Evolutionary conservation across 2,113 vertebrate species (phyloP).

Genomic region (Clarias batrachus): DNA sequence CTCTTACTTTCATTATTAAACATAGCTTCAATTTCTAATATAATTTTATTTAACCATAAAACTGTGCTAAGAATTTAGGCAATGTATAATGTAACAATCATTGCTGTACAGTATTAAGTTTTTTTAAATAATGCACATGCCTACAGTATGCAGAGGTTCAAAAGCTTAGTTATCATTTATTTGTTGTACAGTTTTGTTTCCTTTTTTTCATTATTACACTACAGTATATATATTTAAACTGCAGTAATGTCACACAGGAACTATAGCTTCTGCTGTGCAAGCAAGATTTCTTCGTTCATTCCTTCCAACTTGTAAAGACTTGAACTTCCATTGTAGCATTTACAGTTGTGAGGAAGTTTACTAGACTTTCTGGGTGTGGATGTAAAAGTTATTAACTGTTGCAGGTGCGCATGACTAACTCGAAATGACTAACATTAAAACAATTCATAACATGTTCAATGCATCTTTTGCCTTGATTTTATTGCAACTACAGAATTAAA

Average conservation of each 20-base stretch:
- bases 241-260: constrained; percentile 30
- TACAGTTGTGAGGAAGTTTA: constrained; percentile 9
- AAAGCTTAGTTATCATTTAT: background rate
- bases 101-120: too few relatives aligned
- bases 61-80: too few relatives aligned
- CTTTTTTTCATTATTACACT: background rate
- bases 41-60: too few relatives aligned
- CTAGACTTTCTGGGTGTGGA: constrained; percentile 37
- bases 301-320: constrained; percentile 38
- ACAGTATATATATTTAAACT: background rate
- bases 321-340: constrained; percentile 18
- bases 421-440: constrained; percentile 3
- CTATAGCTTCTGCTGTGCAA: constrained; percentile 22
- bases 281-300: constrained; percentile 21
- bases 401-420: constrained; percentile 30
- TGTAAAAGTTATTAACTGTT: constrained; percentile 32
- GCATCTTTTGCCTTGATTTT: background rate
- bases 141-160: background rate
- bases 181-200: background rate
- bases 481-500: background rate
- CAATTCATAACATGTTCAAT: background rate
- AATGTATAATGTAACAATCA: too few relatives aligned
- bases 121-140: too few relatives aligned
- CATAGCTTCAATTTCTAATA: too few relatives aligned
- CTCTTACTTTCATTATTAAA: too few relatives aligned